Conservation (phyloP, 2,888 invertebrate genomes). For the Caenorhabditis sinica region DNA sequence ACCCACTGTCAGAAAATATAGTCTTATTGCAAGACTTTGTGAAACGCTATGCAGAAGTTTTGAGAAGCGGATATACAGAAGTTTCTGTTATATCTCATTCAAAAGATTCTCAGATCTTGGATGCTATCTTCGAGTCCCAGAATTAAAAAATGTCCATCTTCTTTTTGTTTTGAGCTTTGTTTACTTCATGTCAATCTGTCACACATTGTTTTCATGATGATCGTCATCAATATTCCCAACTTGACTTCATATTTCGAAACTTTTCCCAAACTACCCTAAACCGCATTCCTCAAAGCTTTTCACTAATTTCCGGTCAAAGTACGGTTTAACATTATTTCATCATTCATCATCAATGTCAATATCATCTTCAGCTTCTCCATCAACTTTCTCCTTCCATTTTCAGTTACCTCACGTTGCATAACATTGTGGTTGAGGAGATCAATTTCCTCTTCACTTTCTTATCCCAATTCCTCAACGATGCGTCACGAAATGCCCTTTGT, state of each 20-base stretch:
- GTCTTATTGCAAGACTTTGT: no score
- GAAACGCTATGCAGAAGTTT: no score
- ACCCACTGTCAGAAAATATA: no score
- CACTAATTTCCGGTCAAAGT: constrained; percentile 13
- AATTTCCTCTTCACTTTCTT: constrained; percentile 29
- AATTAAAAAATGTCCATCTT: no score
- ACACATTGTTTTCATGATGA: no score
- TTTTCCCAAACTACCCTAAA: background rate
- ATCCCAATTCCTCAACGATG: constrained; percentile 37
- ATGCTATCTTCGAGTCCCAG: no score
- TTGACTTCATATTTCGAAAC: background rate
- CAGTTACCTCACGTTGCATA: constrained; percentile 51
- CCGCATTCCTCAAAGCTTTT: background rate
- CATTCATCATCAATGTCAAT: constrained; percentile 18
- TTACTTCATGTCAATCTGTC: no score
- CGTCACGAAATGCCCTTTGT: constrained; percentile 46
- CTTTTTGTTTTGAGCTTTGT: no score
- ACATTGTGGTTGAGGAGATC: constrained; percentile 35
- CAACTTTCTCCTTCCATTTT: background rate
- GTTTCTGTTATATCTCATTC: no score
- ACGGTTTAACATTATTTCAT: constrained; percentile 5
- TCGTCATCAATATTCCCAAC: no score
- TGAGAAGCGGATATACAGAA: no score
- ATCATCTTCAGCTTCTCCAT: constrained; percentile 13
- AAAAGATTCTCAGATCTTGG: no score